These are phyloP conservation scores for Aporrectodea caliginosa DNA, from an alignment of 1,140 invertebrate genomes.

Conservation along the genomic window DNA sequence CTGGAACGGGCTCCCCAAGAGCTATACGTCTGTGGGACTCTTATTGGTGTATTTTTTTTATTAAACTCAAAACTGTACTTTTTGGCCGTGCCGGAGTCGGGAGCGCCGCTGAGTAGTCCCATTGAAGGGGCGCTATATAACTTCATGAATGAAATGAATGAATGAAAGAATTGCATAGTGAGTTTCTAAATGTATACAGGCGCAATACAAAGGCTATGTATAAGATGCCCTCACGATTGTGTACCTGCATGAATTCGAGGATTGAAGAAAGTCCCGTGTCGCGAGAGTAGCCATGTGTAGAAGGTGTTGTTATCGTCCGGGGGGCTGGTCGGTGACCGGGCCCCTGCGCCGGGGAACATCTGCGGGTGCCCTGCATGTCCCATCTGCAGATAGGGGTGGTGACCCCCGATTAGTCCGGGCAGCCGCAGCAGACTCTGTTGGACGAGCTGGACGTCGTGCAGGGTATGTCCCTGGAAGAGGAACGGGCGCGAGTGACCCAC, in stretches of 20 bases:
- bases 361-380: not conserved
- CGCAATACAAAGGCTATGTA: too few relatives aligned
- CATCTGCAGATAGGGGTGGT: not conserved
- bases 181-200: too few relatives aligned
- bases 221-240: too few relatives aligned
- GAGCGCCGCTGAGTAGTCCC: too few relatives aligned
- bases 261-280: conserved; percentile 1
- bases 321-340: not conserved
- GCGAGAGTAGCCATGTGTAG: conserved; percentile 14
- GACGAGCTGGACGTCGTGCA: not conserved
- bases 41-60: too few relatives aligned
- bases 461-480: not conserved
- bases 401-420: not conserved
- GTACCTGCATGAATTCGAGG: conserved; percentile 2
- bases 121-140: too few relatives aligned
- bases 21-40: too few relatives aligned
- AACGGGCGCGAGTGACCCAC: not conserved
- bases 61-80: too few relatives aligned
- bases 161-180: too few relatives aligned
- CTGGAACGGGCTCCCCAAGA: too few relatives aligned
- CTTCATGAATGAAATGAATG: too few relatives aligned
- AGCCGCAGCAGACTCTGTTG: not conserved
- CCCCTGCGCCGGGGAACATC: not conserved
- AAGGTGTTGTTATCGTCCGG: not conserved
- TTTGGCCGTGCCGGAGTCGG: too few relatives aligned